Evolutionary conservation across 2,888 invertebrate species (phyloP), one percentile per base, ranked within the genome.

Genomic region (Melanostoma mellinum): DNA sequence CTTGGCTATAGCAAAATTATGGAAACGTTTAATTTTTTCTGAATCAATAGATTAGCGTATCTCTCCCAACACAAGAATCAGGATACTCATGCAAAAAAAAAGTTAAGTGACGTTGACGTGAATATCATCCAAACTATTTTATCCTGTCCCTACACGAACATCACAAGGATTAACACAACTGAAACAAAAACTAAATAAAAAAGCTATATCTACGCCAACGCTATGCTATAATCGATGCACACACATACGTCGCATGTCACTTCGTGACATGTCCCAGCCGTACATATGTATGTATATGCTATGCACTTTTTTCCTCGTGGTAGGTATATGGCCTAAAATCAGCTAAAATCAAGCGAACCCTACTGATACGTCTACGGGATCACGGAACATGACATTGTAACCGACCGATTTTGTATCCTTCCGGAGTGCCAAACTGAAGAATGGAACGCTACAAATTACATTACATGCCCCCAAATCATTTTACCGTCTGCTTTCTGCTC

Each of bases 301-400:
- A 20, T 20, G 20, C 20, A 20, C 50, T 58, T 30, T 38, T 36
- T 33, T 20, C 36, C 6, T 35, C 36, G 44, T 5, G 3, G 33
- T n/a, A 61, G 20, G 46, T 20, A 9, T 61, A 0, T 20, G 53
- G 67, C 46, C 40, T 42, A 30, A 50, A 67, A 55, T 50, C 58
- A 71, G 50, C 53, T 35, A 72, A 40, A 67, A 60, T 67, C 67
- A 55, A 65, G 67, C 35, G 4, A 78, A 61, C 73, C 55, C 46
- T 61, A 48, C 55, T 53, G 61, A 72, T 72, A 61, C 32, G 72
- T 61, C 44, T 61, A 50, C 74, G 48, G 50, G 60, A 68, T 79
- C 79, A 73, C 48, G 61, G 55, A 67, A 74, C 73, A 79, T 79
- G 79, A 79, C 79, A 79, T 42, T 74, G 46, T 61, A 48, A 38